Evolutionary conservation across 2,113 vertebrate genomes (phyloP).

Genomic region (Ornithorhynchus anatinus): DNA sequence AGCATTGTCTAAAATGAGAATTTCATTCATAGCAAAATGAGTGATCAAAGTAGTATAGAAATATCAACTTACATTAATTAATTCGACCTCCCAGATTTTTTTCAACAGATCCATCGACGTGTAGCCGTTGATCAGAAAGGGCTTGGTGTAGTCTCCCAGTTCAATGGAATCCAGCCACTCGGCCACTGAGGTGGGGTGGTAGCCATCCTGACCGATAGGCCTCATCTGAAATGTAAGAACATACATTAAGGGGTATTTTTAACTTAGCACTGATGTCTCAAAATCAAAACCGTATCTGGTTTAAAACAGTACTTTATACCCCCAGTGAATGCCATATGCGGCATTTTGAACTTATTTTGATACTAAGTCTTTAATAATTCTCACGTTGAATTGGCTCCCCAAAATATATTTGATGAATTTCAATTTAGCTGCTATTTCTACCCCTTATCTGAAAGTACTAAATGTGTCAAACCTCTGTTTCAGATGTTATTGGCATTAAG

Average conservation of each 20-base stretch:
- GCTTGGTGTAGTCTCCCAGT: slow-evolving; percentile 96
- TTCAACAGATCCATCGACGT: slow-evolving; percentile 98
- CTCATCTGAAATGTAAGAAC: slow-evolving; percentile 82
- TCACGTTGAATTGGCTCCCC: slow-evolving; percentile 41
- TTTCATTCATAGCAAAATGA: not conserved
- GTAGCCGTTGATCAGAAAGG: slow-evolving; percentile 96
- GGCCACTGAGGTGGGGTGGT: slow-evolving; percentile 93
- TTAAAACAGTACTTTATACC: slow-evolving; percentile 19
- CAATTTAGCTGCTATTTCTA: slow-evolving; percentile 38
- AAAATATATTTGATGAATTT: slow-evolving; percentile 46
- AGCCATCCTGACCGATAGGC: slow-evolving; percentile 89
- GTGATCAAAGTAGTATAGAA: slow-evolving; percentile 16
- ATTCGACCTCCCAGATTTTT: slow-evolving; percentile 98
- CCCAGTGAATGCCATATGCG: not conserved
- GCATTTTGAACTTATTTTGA: not conserved
- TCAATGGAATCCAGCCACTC: slow-evolving; percentile 98
- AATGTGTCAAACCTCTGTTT: slow-evolving; percentile 21
- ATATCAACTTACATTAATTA: slow-evolving; percentile 91
- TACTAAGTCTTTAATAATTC: slow-evolving; percentile 47
- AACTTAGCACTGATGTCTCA: slow-evolving; percentile 4
- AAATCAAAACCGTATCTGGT: slow-evolving; percentile 3
- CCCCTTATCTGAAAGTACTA: slow-evolving; percentile 30
- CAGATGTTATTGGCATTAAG: not conserved
- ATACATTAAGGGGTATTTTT: slow-evolving; percentile 6
- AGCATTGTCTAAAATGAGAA: not conserved